These are phyloP conservation scores for Leptonema lineaticorne DNA, from an alignment of 1,140 invertebrate species.

Conservation along the genomic window DNA sequence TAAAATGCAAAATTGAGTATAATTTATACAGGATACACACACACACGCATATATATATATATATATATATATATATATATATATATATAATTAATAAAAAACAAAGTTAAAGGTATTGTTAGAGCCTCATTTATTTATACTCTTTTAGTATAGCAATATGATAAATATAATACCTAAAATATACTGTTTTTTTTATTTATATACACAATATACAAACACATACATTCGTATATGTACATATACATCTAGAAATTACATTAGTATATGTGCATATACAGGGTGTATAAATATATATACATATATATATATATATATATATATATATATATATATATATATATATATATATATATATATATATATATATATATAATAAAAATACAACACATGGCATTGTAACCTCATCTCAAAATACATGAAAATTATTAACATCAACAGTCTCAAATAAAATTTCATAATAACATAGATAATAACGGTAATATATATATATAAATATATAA, in stretches of 20 bases:
- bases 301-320: conserved; percentile 4
- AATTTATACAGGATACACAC: no score
- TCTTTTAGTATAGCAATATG: conserved; percentile 20
- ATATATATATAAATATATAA: conserved; percentile 25
- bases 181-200: conserved; percentile 26
- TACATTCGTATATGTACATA: neutral
- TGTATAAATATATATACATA: conserved; percentile 6
- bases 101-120: conserved; percentile 16
- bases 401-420: conserved; percentile 15
- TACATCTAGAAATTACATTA: neutral
- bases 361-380: conserved; percentile 15
- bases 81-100: no score
- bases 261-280: neutral
- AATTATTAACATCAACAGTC: conserved; percentile 31
- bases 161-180: conserved; percentile 29
- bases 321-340: neutral
- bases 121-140: conserved; percentile 30
- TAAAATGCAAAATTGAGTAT: no score
- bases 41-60: no score
- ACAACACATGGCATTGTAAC: conserved; percentile 24
- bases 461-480: no score
- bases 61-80: no score
- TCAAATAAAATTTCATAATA: conserved; percentile 24
- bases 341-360: neutral
- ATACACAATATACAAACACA: conserved; percentile 20